Evolutionary conservation across 2,888 invertebrate genomes (phyloP).

Genomic region (Phortica magna): DNA sequence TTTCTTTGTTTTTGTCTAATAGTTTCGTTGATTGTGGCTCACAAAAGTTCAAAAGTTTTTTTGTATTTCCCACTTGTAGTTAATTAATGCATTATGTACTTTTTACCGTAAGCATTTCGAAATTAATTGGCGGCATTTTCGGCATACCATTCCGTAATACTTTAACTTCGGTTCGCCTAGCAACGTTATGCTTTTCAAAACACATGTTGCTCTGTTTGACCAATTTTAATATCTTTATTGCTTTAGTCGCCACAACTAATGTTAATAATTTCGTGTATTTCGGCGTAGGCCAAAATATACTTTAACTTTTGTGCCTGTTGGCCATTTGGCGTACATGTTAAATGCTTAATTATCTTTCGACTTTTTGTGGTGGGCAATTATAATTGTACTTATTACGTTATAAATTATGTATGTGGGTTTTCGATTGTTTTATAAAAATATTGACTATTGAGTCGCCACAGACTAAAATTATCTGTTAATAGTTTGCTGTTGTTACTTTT

Average conservation of each 20-base stretch:
- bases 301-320: neutral
- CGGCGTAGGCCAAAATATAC: neutral
- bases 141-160: neutral
- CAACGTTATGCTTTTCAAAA: neutral
- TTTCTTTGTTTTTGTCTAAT: neutral
- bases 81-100: constrained; percentile 32
- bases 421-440: too few relatives aligned
- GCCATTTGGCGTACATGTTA: neutral
- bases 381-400: too few relatives aligned
- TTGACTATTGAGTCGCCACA: too few relatives aligned
- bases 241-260: neutral
- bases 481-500: too few relatives aligned
- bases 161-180: neutral
- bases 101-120: constrained; percentile 11
- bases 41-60: neutral
- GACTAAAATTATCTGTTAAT: too few relatives aligned
- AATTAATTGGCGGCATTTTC: constrained; percentile 29
- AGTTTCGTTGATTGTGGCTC: neutral
- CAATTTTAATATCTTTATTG: neutral
- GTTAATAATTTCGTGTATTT: neutral
- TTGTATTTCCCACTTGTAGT: neutral
- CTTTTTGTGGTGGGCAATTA: too few relatives aligned
- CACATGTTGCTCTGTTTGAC: neutral
- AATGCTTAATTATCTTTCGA: neutral
- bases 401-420: too few relatives aligned